Evolutionary conservation across 2,797 vertebrate species (phyloP), one percentile per base, ranked within the genome.

Genomic region (Lophius americanus): DNA sequence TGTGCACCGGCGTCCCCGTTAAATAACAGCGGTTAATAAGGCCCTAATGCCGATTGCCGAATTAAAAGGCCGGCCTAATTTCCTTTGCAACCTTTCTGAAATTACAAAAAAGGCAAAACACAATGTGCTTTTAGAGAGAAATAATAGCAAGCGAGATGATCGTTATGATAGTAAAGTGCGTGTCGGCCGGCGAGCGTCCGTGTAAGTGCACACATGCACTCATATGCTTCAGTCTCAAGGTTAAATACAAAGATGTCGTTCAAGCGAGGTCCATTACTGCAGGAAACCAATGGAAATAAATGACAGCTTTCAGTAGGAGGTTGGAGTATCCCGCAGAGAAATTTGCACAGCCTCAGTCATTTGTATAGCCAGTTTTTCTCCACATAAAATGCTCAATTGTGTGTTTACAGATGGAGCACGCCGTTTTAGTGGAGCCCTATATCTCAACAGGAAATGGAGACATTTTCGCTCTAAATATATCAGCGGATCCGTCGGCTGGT

Each of bases 241-340:
- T 92, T 91, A 89, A 90, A 88, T 87, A 86, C 86, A 85, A 89
- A 92, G 92, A 92, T 83, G 84, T 74, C 86, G 87, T 85, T 88
- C 87, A 85, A 84, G 89, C 82, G 78, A 86, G 84, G 85, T 88
- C 88, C 92, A 92, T 93, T 93, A 92, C 85, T 72, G 88, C 75
- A 69, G 84, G 83, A 90, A 86, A 84, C 85, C 90, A 82, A 90
- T 91, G 86, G 88, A 91, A 93, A 92, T 85, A 93, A 93, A 92
- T 90, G 88, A 88, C 84, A 81, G 85, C 83, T 73, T 92, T 91
- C 86, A 79, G 83, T 83, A 75, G 87, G 84, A 88, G 88, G 88
- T 86, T 87, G 14, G 81, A 87, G 86, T 79, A 85, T 89, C 82
- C 84, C 88, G 82, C 74, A 64, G 85, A 91, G 84, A 87, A 83